Conservation (phyloP, 1,140 invertebrate species). For the Geopemphigus sp. region DNA sequence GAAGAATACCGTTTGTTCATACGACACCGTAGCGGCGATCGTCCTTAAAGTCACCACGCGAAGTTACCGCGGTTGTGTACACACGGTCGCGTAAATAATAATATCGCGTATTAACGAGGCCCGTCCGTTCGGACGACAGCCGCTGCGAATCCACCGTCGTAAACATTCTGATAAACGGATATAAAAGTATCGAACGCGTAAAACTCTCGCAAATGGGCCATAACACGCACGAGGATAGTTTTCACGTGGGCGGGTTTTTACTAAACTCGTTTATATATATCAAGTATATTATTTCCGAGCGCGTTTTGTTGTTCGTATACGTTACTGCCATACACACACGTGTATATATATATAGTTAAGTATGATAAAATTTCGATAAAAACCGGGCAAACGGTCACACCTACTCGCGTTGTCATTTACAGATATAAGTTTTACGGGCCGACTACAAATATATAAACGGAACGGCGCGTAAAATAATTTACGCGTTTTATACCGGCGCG, state of each 20-base stretch:
- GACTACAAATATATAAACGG: neutral
- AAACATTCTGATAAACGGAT: neutral
- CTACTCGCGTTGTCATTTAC: constrained; percentile 6
- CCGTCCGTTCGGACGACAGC: no score
- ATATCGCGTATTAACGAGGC: no score
- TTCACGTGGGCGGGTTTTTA: neutral
- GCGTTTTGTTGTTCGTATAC: neutral
- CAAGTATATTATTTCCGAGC: neutral
- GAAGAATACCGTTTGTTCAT: no score
- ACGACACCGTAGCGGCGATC: no score
- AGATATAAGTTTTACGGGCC: constrained; percentile 17
- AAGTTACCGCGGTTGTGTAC: neutral
- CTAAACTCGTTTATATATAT: neutral
- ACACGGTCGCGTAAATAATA: neutral
- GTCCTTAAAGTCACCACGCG: no score
- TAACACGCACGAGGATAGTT: neutral
- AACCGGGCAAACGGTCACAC: neutral
- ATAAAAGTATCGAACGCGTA: neutral
- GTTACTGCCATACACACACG: neutral
- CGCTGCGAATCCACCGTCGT: no score
- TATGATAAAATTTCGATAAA: neutral
- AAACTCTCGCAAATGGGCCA: neutral
- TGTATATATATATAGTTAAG: neutral
- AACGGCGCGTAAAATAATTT: neutral
- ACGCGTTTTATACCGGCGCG: no score